These are phyloP conservation scores for Nephrotoma guestfalica DNA, from an alignment of 2,888 invertebrate species.

Conservation along the genomic window DNA sequence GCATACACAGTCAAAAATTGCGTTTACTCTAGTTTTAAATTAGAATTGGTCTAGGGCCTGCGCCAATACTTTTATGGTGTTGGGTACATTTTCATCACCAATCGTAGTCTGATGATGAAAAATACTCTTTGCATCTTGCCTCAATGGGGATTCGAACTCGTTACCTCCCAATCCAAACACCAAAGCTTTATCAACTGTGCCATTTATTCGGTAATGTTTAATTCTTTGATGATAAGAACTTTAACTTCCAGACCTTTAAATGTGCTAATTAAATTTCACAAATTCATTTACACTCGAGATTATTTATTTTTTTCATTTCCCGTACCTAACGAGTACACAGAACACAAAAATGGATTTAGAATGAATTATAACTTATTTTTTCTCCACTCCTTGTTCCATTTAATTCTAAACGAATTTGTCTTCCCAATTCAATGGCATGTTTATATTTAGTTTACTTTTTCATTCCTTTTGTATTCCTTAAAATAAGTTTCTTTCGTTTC, in stretches of 20 bases:
- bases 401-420: neutral
- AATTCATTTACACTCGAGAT: neutral
- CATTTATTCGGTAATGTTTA: no score
- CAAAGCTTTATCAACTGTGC: no score
- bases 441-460: neutral
- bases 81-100: no score
- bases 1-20: no score
- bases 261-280: neutral
- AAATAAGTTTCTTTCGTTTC: neutral
- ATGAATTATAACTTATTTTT: neutral
- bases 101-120: no score
- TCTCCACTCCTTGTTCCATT: neutral
- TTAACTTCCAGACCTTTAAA: neutral
- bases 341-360: neutral
- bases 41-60: no score
- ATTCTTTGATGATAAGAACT: no score
- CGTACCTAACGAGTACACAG: neutral
- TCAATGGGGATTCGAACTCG: no score
- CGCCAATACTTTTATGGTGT: no score
- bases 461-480: neutral
- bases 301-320: neutral
- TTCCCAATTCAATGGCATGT: neutral
- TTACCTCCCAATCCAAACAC: no score
- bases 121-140: no score
- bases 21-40: no score